These are phyloP conservation scores for Cichladusa arquata DNA, from an alignment of 2,113 vertebrate genomes.

Conservation along the genomic window DNA sequence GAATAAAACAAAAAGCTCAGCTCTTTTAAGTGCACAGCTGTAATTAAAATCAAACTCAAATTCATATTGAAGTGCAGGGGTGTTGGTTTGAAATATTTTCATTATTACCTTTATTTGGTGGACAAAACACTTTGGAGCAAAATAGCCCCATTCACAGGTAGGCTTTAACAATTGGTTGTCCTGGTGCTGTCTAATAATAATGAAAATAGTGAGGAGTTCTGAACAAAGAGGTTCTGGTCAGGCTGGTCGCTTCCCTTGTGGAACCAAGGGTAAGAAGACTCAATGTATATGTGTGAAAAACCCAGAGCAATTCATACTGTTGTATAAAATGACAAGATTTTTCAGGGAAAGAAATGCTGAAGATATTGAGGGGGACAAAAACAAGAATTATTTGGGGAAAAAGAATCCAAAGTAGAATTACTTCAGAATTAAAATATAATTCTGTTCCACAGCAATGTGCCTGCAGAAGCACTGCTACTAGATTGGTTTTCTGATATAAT, in stretches of 20 bases:
- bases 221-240: neutral
- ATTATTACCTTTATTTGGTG: neutral
- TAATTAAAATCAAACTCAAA: neutral
- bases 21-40: neutral
- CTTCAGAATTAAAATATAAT: neutral
- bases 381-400: neutral
- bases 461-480: neutral
- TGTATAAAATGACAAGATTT: neutral
- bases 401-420: neutral
- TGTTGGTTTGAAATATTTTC: constrained; percentile 5
- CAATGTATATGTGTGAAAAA: neutral
- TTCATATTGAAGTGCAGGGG: neutral
- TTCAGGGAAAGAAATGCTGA: neutral
- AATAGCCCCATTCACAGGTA: neutral
- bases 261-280: neutral
- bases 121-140: neutral
- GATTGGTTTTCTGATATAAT: neutral
- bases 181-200: neutral
- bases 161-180: neutral
- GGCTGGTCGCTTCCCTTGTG: neutral
- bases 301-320: neutral
- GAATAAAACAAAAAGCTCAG: neutral
- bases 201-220: neutral
- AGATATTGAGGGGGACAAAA: neutral
- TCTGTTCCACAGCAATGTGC: neutral